A percentile compares a stretch with the other conserved stretches of the same genome.
Evolutionary conservation across 2,888 invertebrate species (phyloP).

Genomic region (Craniophora ligustri): DNA sequence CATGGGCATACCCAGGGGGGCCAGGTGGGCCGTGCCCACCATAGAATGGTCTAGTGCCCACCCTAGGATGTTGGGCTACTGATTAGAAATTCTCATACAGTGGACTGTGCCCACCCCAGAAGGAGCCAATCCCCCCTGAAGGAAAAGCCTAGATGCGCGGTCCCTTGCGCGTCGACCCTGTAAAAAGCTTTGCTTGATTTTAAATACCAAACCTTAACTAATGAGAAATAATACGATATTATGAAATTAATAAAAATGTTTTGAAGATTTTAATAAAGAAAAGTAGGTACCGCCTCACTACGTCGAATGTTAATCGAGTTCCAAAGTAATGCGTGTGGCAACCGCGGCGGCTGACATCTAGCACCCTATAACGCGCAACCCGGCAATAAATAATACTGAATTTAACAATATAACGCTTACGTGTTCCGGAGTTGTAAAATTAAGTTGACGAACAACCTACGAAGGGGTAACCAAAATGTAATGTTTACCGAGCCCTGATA

Average conservation of each 20-base stretch:
- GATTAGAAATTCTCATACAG: too few relatives aligned
- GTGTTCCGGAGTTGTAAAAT: conserved; percentile 77
- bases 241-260: conserved; percentile 11
- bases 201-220: conserved; percentile 7
- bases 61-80: too few relatives aligned
- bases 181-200: too few relatives aligned
- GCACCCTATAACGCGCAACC: conserved; percentile 62
- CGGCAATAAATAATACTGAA: conserved; percentile 56
- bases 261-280: conserved; percentile 25
- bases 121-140: too few relatives aligned
- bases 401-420: conserved; percentile 61
- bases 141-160: too few relatives aligned
- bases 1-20: too few relatives aligned
- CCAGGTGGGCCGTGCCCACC: too few relatives aligned
- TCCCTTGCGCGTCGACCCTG: too few relatives aligned
- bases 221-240: conserved; percentile 15
- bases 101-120: too few relatives aligned
- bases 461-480: conserved; percentile 51
- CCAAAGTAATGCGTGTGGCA: conserved; percentile 52
- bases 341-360: conserved; percentile 53
- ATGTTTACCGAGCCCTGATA: conserved; percentile 54
- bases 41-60: too few relatives aligned
- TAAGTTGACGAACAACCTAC: conserved; percentile 65
- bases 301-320: conserved; percentile 55
- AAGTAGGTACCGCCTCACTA: conserved; percentile 35